A percentile compares a stretch with the other conserved stretches of the same genome.
These are phyloP conservation scores for Rhynchotus rufescens DNA, from an alignment of 2,797 vertebrate species.

Conservation along the genomic window DNA sequence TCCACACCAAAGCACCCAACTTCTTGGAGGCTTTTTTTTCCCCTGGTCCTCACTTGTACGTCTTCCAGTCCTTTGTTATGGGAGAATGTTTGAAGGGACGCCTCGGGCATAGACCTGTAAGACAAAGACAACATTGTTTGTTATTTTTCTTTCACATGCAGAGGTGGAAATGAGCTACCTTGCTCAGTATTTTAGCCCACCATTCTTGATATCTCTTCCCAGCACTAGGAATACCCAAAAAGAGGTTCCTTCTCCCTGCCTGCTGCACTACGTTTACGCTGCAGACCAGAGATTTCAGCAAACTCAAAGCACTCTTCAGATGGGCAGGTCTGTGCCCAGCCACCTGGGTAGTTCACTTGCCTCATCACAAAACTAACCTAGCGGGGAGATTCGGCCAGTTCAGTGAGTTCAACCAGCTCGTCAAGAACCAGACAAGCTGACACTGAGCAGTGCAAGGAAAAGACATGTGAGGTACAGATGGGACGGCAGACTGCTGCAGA, in stretches of 20 bases:
- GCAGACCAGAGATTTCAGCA: neutral
- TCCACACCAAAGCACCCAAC: neutral
- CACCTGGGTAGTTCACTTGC: neutral
- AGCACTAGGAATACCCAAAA: neutral
- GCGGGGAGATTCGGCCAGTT: neutral
- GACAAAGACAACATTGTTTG: conserved; percentile 35
- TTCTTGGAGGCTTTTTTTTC: neutral
- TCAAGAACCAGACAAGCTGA: neutral
- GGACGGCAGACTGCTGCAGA: neutral
- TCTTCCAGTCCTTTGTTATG: conserved; percentile 29
- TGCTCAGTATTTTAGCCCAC: conserved; percentile 7
- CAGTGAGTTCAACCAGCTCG: neutral
- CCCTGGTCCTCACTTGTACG: neutral
- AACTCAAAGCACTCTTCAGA: neutral
- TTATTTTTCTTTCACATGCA: neutral
- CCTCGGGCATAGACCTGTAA: conserved; percentile 47
- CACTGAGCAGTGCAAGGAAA: neutral
- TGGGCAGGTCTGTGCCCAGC: neutral
- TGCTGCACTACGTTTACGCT: neutral
- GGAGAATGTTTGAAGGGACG: neutral
- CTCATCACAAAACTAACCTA: neutral
- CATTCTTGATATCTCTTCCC: neutral
- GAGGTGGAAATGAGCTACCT: neutral
- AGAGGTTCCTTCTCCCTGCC: neutral
- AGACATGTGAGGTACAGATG: neutral